Base-by-base conservation (phyloP, 2,113 vertebrate genomes). In the Apteryx mantelli region DNA sequence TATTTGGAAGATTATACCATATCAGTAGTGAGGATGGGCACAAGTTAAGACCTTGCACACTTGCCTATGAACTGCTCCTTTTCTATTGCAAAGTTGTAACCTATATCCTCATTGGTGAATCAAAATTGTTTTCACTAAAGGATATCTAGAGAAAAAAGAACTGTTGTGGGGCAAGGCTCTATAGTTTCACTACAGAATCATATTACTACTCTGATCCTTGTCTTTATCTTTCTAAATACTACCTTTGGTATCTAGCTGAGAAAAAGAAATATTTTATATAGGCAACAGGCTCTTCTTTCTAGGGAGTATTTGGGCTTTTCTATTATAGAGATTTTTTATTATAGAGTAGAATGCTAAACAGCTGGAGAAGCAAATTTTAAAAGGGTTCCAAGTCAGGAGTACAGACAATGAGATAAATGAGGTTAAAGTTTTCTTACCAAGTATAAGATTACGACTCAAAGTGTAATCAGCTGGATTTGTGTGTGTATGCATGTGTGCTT, bases 1-100 rank as follows among this genome's bases (percentile, higher is more conserved):
- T 32, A n/a, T 80, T 94, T 87, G 48, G 53, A 89, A 92, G 82
- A 85, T 91, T 58, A 77, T 86, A 38, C 75, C 56, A 68, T 93
- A 53, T 65, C 53, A 46, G 34, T 40, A 66, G 24, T 82, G 66
- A 82, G 70, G 76, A 87, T 40, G 58, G 80, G 56, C 40, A 77
- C 65, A 74, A 11, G 58, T 87, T 86, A 48, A 4, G 26, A 32
- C 19, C 50, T 86, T 78, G 46, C 21, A 22, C 70, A n/a, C 58
- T 91, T 8, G 4, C 26, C 42, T 92, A 32, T 79, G 55, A 91
- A 50, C 44, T n/a, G 21, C 20, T 82, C 34, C 7, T 82, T 64
- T 76, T 79, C 81, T 73, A 38, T 65, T 80, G 22, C 50, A 74
- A 79, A 89, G 11, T 53, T 82, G 26, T 46, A 63, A 36, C 42